A percentile compares a stretch with the other conserved stretches of the same genome.
These are phyloP conservation scores for Hemichromis elongatus DNA, from an alignment of 2,113 vertebrate genomes.

Conservation along the genomic window DNA sequence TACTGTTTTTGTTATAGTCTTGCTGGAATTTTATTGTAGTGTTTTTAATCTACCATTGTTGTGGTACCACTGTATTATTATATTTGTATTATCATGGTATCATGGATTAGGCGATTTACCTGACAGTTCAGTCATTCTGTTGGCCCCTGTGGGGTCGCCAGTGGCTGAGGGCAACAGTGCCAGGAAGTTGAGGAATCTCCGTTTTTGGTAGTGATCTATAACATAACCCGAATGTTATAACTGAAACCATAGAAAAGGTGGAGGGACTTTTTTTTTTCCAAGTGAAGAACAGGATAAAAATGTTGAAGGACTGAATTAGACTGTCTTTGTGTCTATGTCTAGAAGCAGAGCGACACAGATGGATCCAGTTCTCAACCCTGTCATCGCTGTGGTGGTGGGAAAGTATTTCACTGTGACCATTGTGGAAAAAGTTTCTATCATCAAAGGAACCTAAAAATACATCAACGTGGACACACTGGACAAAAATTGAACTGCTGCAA, in stretches of 20 bases:
- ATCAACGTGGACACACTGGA: neutral
- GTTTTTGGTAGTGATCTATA: neutral
- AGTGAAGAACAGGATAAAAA: fast-evolving
- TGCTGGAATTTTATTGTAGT: too few species aligned
- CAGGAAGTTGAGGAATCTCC: neutral
- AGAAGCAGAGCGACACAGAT: neutral
- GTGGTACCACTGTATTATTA: neutral
- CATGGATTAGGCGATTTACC: fast-evolving
- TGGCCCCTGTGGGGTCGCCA: fast-evolving
- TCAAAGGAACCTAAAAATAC: neutral
- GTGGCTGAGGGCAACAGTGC: neutral
- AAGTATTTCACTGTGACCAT: neutral
- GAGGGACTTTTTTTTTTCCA: fast-evolving
- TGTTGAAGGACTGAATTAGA: neutral
- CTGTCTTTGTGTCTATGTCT: neutral
- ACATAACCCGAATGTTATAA: neutral
- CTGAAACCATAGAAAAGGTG: neutral
- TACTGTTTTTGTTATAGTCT: neutral
- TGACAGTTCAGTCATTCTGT: neutral
- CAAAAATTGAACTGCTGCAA: neutral
- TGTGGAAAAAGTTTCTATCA: neutral
- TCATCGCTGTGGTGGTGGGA: neutral
- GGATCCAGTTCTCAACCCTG: neutral
- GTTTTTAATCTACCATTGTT: neutral
- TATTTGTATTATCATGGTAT: neutral